A percentile compares a stretch with the other conserved stretches of the same genome.
Evolutionary conservation across 2,113 vertebrate species (phyloP).

Genomic region (Vombatus ursinus): DNA sequence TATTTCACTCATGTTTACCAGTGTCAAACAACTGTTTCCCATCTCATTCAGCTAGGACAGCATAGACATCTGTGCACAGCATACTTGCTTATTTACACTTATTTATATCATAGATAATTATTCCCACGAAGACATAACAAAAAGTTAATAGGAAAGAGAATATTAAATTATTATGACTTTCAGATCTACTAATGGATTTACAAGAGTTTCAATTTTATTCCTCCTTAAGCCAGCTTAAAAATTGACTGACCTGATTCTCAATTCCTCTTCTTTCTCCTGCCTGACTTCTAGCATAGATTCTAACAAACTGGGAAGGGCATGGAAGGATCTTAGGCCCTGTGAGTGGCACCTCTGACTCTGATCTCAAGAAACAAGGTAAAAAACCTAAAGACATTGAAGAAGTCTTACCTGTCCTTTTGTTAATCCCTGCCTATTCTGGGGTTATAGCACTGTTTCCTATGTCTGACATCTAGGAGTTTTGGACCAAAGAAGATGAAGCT

Average conservation of each 20-base stretch:
- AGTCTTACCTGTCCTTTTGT: no score
- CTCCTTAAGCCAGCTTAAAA: neutral
- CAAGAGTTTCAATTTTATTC: neutral
- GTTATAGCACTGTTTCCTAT: no score
- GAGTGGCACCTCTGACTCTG: no score
- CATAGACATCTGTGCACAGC: neutral
- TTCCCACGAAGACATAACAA: constrained; percentile 17
- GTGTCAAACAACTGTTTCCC: neutral
- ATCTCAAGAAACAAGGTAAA: no score
- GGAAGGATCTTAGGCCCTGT: no score
- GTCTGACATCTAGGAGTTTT: no score
- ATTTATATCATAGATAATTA: neutral
- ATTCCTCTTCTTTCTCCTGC: neutral
- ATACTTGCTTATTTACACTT: neutral
- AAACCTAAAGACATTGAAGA: no score
- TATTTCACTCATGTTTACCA: neutral
- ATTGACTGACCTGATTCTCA: constrained; percentile 4
- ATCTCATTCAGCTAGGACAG: neutral
- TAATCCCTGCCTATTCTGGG: no score
- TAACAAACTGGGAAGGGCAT: neutral
- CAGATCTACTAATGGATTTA: neutral
- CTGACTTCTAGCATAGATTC: constrained; percentile 8
- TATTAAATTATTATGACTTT: constrained; percentile 13
- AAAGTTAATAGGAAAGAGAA: constrained; percentile 6
- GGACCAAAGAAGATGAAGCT: no score